Evolutionary conservation across 2,113 vertebrate genomes (phyloP).

Genomic region (Embiotoca jacksoni): DNA sequence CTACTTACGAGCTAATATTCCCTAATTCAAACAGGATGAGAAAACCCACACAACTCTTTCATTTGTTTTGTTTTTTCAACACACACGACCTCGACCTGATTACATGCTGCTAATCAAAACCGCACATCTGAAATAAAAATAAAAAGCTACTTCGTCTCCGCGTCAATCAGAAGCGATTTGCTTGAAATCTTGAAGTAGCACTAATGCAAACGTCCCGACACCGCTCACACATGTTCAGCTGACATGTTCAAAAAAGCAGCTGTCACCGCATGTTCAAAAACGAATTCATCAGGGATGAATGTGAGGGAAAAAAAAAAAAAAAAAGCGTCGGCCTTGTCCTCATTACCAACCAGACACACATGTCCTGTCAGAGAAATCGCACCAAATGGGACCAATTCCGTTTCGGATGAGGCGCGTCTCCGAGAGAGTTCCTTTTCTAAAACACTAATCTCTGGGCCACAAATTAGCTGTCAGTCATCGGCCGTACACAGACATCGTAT

Average conservation of each 20-base stretch:
- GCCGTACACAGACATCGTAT: constrained; percentile 62
- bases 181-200: constrained; percentile 12
- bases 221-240: constrained; percentile 34
- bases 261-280: constrained; percentile 48
- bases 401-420: constrained; percentile 55
- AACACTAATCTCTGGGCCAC: constrained; percentile 79
- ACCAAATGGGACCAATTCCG: constrained; percentile 68
- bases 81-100: constrained; percentile 40
- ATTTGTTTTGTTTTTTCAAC: constrained; percentile 6
- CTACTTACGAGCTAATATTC: constrained; percentile 57
- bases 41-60: constrained; percentile 23
- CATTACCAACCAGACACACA: constrained; percentile 70
- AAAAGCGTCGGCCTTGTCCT: constrained; percentile 59
- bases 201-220: constrained; percentile 36
- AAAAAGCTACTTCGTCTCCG: constrained; percentile 9
- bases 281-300: constrained; percentile 44
- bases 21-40: constrained; percentile 56
- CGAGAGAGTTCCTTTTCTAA: constrained; percentile 71
- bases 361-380: constrained; percentile 61
- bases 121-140: not conserved
- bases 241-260: constrained; percentile 60
- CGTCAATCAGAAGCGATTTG: constrained; percentile 51
- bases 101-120: constrained; percentile 46
- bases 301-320: not conserved
- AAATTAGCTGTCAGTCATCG: constrained; percentile 84